Evolutionary conservation across 92 coral and sea anemone species (phyloP), one percentile per base, ranked within the genome.

Genomic region (Phenganax marumi): DNA sequence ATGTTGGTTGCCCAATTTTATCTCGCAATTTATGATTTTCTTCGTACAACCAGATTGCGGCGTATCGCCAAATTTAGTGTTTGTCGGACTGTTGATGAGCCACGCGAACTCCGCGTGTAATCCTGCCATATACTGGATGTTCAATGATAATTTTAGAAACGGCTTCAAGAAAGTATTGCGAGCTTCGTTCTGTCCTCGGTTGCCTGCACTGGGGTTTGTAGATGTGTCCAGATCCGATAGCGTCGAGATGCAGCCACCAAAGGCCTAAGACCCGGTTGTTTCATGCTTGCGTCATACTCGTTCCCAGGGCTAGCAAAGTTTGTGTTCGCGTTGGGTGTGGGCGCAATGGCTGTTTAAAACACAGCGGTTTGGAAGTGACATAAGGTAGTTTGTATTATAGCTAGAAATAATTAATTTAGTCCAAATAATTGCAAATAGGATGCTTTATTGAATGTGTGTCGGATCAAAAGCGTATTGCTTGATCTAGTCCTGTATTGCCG

Each of bases 1-100:
- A 4, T 78, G 83, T 50, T 78, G 83, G 83, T 50, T 78, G 58
- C 83, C 83, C 25, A 63, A n/a, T 9, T 78, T 78, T 66, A 57
- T 78, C 21, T 47, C 72, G 1, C 83, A 78, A 49, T 78, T 78
- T 57, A 24, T 78, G 22, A 47, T 25, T 46, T 78, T 78, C 51
- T 78, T 78, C 22, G 83, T 72, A 13, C n/a, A 16, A 26, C 83
- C 83, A 49, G 12, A 48, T 24, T 78, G 83, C 52, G 73, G 73
- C 19, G 83, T 78, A 26, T 23, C 83, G 61, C 83, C 73, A 6
- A 2, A 5, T 63, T 47, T 78, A n/a, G 19, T 43, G 53, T 78
- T 78, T 39, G 7, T 78, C 8, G 83, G 83, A 5, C 63, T 78
- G 48, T 78, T 78, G 49, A 21, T 78, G 12, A 56, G 71, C 49